A percentile compares a stretch with the other conserved stretches of the same genome.
These are phyloP conservation scores for Calameuta idolon DNA, from an alignment of 2,888 invertebrate genomes.

Conservation along the genomic window DNA sequence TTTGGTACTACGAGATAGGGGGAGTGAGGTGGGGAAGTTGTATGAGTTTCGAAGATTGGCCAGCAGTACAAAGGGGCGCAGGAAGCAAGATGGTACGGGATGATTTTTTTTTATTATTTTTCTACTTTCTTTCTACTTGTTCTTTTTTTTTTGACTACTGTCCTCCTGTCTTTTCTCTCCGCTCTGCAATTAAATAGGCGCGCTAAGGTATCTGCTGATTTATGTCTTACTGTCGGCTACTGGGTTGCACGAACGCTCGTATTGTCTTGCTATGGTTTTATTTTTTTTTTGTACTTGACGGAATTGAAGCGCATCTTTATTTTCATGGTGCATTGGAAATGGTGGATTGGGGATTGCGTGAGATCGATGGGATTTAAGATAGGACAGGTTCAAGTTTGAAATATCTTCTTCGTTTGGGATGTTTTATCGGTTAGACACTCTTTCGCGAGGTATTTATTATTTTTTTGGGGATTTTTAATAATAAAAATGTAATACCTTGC, in stretches of 20 bases:
- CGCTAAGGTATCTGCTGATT: slow-evolving; percentile 33
- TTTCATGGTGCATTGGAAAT: slow-evolving; percentile 17
- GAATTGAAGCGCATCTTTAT: slow-evolving; percentile 47
- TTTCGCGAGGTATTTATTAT: no score
- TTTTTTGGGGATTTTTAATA: no score
- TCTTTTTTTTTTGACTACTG: no score
- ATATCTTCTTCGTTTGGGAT: no score
- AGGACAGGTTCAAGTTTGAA: no score
- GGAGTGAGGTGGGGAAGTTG: background rate
- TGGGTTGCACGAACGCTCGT: slow-evolving; percentile 11
- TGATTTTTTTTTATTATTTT: background rate
- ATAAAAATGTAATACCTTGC: no score
- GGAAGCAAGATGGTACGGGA: slow-evolving; percentile 25
- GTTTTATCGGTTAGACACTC: no score
- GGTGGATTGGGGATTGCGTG: slow-evolving; percentile 44
- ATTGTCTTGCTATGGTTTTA: no score
- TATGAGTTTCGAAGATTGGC: slow-evolving; percentile 13
- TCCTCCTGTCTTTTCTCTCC: background rate
- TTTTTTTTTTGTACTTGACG: background rate
- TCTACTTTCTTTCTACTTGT: no score
- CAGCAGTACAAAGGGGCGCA: slow-evolving; percentile 24
- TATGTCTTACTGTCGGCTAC: slow-evolving; percentile 50
- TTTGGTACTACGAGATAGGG: background rate
- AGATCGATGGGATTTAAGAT: slow-evolving; percentile 33
- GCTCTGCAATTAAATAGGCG: slow-evolving; percentile 50